Conservation (phyloP, 2,888 invertebrate species). For the Tenthredo amoena region DNA sequence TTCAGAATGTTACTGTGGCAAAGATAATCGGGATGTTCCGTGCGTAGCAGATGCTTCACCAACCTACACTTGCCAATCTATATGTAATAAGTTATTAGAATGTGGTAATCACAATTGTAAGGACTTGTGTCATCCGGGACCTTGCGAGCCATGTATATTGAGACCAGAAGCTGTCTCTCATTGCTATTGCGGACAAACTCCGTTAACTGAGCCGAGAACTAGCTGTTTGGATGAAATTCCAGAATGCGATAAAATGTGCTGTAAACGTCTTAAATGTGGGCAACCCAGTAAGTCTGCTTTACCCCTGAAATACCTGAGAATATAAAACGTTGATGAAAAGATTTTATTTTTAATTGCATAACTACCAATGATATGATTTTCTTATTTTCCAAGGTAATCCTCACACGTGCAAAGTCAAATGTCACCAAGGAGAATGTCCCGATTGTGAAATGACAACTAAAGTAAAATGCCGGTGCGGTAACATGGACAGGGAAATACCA, state of each 20-base stretch:
- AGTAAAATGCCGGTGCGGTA: slow-evolving; percentile 92
- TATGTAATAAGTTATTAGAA: slow-evolving; percentile 81
- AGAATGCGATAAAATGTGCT: slow-evolving; percentile 85
- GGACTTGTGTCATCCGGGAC: slow-evolving; percentile 84
- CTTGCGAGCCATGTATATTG: slow-evolving; percentile 84
- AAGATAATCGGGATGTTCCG: slow-evolving; percentile 81
- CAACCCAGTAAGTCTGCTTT: slow-evolving; percentile 72
- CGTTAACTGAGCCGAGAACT: slow-evolving; percentile 80
- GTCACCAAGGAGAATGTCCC: slow-evolving; percentile 88
- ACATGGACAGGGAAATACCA: slow-evolving; percentile 89
- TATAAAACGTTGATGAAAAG: background rate
- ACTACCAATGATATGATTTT: slow-evolving; percentile 12
- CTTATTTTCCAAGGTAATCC: slow-evolving; percentile 77
- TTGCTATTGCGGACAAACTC: slow-evolving; percentile 89
- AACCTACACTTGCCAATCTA: slow-evolving; percentile 82
- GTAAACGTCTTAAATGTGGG: slow-evolving; percentile 76
- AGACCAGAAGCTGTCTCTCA: slow-evolving; percentile 82
- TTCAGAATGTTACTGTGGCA: slow-evolving; percentile 86
- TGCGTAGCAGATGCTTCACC: slow-evolving; percentile 82
- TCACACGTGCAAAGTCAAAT: slow-evolving; percentile 85
- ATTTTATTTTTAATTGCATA: background rate
- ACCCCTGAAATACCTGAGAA: background rate
- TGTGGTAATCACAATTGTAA: slow-evolving; percentile 88
- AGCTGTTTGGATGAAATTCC: slow-evolving; percentile 91
- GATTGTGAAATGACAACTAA: slow-evolving; percentile 87